These are phyloP conservation scores for Micromesistius poutassou DNA, from an alignment of 2,797 vertebrate species.

Conservation along the genomic window DNA sequence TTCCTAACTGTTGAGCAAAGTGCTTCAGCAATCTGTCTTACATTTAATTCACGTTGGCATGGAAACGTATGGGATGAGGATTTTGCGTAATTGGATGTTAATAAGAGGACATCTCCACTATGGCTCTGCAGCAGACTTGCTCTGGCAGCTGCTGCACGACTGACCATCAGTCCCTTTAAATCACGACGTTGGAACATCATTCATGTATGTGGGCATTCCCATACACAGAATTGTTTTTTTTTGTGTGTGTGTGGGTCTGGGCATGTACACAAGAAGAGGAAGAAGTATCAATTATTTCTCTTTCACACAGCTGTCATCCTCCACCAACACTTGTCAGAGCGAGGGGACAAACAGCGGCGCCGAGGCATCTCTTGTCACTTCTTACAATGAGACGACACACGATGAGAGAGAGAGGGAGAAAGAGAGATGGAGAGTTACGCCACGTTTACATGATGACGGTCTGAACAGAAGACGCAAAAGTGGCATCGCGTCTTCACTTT, in stretches of 20 bases:
- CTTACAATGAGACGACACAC: conserved; percentile 33
- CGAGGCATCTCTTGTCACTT: conserved; percentile 18
- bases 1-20: background rate
- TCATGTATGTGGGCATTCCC: background rate
- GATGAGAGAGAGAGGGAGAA: background rate
- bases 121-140: conserved; percentile 11
- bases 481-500: no score
- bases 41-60: background rate
- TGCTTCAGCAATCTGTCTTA: background rate
- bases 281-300: conserved; percentile 15
- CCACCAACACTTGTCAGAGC: conserved; percentile 19
- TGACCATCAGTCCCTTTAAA: conserved; percentile 14
- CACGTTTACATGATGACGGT: no score
- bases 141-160: background rate
- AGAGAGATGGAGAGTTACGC: no score
- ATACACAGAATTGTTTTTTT: background rate
- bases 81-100: background rate
- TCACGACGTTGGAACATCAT: conserved; percentile 6
- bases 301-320: conserved; percentile 33
- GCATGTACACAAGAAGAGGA: background rate
- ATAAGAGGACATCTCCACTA: background rate
- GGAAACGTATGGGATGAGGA: background rate
- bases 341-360: conserved; percentile 22
- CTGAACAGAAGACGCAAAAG: no score
- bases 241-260: background rate